Base-by-base conservation (phyloP, 2,888 invertebrate genomes). In the Cheilosia grossa region DNA sequence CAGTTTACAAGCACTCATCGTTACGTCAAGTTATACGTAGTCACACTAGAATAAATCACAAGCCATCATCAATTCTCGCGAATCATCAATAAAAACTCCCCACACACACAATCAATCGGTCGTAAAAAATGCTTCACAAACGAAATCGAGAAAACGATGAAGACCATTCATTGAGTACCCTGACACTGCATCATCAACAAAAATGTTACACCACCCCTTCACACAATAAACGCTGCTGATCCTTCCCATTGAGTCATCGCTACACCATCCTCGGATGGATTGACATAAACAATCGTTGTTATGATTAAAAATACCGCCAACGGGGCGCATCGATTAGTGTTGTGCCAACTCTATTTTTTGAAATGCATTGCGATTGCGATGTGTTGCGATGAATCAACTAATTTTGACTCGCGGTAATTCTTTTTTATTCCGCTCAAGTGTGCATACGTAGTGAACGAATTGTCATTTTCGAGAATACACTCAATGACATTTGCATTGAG, bases 261-360 rank as follows among this genome's bases (percentile, higher is more conserved):
- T 9, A 30, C 24, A 49, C 51, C 63, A 47, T 66, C 66, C 27
- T 37, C 47, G 44, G 21, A 24, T 10, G 58, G 59, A 66, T 63
- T 74, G 81, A 73, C 42, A 80, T 80, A 80, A 80, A 74, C 80
- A 80, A 74, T 73, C 51, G 73, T 15, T 61, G 67, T 81, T 74
- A 64, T 64, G 64, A 64, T 19, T 17, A n/a, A n/a, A 37, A 21
- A 42, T n/a, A 21, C 19, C 6, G 15, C 5, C 24, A 37, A 42
- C 19, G 44, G 44, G 10, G 10, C 40, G 47, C 47, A 33, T 49
- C 49, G 51, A 51, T 24, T n/a, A 47, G 37, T 13, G 56, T 33
- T 58, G 58, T 73, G 79, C 73, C 73, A 80, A 80, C 51, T 79
- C 40, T 64, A 58, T 72, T 70, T 78, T 78, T 21, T 53, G 78